Evolutionary conservation across 2,113 vertebrate genomes (phyloP), one percentile per base, ranked within the genome.

Genomic region (Charina bottae): DNA sequence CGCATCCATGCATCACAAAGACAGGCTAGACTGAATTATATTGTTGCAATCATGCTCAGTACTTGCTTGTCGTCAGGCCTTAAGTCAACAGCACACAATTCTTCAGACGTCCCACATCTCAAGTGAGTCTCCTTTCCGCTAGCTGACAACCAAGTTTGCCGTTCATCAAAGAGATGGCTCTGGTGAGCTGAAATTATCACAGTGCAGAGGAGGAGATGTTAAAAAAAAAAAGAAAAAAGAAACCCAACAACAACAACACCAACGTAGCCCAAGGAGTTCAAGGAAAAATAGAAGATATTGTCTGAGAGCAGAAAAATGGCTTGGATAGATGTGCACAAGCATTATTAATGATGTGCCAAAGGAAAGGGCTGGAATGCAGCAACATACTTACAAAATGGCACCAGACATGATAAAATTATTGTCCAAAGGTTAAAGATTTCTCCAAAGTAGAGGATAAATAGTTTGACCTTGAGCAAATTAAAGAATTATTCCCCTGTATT

Each of bases 131-230:
- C 64, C 23, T 42, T 84, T 87, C 58, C 46, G 17, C 49, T 53
- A 83, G 42, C 46, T 62, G 72, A 88, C 68, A 84, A 84, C 88
- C 33, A 33, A 24, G 37, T 59, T 62, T 49, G 86, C 28, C 28
- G 17, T 93, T 64, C 85, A 88, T 93, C 89, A 93, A 60, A 49
- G 54, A 83, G 53, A 86, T 93, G 53, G 53, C 24, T 24, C 42
- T 28, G 19, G 54, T 55, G 64, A 83, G 28, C 42, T 28, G 2
- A 90, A 90, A 62, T 83, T 26, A 83, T 62, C 89, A 55, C 55
- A 90, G 59, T 26, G 53, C 53, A 7, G 68, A 83, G 55, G 83
- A 33, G 24, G 23, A 59, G 37, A 59, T 33, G 19, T 56, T 86
- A 4, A 49, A 62, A 62, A 19, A 58, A 58, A 58, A 58, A 5